Evolutionary conservation across 2,797 vertebrate species (phyloP).

Genomic region (Distichodus sexfasciatus): DNA sequence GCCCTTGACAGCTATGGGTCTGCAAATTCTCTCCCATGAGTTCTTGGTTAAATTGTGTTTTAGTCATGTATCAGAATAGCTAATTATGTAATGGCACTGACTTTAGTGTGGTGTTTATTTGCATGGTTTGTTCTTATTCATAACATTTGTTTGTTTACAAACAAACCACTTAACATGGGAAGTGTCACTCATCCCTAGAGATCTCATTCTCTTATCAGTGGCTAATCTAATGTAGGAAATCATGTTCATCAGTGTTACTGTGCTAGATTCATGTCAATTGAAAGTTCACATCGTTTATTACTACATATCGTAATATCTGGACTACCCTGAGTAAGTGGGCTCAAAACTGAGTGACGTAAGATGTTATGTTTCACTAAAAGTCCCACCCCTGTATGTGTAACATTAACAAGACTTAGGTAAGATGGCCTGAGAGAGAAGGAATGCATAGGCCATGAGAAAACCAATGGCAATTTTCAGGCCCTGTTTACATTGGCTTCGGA

Average conservation of each 20-base stretch:
- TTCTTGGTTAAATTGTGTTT: neutral
- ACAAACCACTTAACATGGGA: too few species aligned
- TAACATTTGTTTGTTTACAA: too few species aligned
- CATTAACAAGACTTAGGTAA: slow-evolving; percentile 54
- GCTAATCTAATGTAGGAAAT: neutral
- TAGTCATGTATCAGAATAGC: neutral
- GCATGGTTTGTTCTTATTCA: neutral
- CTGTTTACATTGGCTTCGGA: slow-evolving; percentile 62
- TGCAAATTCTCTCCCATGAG: neutral
- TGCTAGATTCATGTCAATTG: neutral
- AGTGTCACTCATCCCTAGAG: neutral
- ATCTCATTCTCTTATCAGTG: neutral
- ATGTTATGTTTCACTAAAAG: slow-evolving; percentile 49
- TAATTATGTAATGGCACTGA: neutral
- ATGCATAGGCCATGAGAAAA: slow-evolving; percentile 63
- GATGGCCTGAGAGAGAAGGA: slow-evolving; percentile 56
- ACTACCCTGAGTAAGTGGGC: neutral
- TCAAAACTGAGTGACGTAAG: neutral
- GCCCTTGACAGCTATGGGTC: neutral
- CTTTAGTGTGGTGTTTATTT: neutral
- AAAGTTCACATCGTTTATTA: neutral
- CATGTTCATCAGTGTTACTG: neutral
- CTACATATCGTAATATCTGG: neutral
- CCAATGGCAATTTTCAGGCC: slow-evolving; percentile 54
- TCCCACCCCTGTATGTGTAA: slow-evolving; percentile 61